phyloP scores from a whole-genome alignment of 2,797 vertebrate species.

The Netta rufina region DNA sequence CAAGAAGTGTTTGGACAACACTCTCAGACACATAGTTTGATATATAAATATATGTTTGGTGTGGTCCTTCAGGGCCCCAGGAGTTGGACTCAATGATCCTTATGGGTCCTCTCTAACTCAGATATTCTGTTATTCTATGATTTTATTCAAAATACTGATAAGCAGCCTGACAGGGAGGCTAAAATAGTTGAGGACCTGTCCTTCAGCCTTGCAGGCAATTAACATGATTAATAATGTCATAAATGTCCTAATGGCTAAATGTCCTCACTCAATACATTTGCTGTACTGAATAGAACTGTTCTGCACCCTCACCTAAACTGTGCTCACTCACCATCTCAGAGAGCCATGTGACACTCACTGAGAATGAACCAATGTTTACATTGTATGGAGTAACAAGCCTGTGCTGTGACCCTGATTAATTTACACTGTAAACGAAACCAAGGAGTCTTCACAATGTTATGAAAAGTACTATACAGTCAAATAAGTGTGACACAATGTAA shows the following conservation, averaged over 20 bases:
- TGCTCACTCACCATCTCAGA: background rate
- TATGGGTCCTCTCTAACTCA: too few species aligned
- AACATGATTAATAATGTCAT: background rate
- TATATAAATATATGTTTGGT: too few species aligned
- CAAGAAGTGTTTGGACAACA: too few species aligned
- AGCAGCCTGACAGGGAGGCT: background rate
- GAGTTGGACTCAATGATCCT: too few species aligned
- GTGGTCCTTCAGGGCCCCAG: too few species aligned
- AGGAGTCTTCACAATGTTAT: background rate
- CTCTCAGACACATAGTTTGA: too few species aligned
- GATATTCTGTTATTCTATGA: too few species aligned
- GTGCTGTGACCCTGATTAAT: background rate
- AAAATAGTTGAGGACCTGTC: background rate
- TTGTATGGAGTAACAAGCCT: background rate
- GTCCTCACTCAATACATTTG: background rate
- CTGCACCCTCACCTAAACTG: background rate
- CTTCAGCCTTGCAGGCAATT: background rate
- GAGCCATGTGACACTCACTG: background rate
- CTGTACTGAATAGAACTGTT: background rate
- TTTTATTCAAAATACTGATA: background rate
- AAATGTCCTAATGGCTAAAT: background rate
- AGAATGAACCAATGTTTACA: background rate
- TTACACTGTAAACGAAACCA: background rate
- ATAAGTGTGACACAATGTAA: background rate
- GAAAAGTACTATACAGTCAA: background rate